These are phyloP conservation scores for Thamnophis sirtalis DNA, from an alignment of 2,113 vertebrate genomes.

Conservation along the genomic window DNA sequence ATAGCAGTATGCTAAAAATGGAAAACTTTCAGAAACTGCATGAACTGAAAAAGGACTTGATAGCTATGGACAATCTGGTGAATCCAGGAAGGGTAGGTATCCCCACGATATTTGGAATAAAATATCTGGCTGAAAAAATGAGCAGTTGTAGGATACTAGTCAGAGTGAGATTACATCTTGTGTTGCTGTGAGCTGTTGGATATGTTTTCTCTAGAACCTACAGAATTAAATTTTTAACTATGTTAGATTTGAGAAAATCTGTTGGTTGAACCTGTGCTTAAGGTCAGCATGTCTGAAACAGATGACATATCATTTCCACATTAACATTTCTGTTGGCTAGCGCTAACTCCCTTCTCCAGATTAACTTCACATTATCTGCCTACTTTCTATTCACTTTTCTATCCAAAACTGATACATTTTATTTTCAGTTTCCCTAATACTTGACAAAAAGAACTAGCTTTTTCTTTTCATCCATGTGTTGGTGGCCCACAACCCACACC, in stretches of 20 bases:
- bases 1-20: slow-evolving; percentile 88
- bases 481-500: neutral
- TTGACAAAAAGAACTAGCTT: neutral
- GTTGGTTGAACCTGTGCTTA: neutral
- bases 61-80: slow-evolving; percentile 88
- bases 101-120: neutral
- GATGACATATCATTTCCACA: neutral
- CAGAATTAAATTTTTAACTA: neutral
- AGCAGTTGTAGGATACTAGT: neutral
- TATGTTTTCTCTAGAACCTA: neutral
- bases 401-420: neutral
- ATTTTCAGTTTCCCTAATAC: neutral
- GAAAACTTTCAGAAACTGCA: slow-evolving; percentile 97
- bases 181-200: neutral
- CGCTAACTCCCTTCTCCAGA: no score
- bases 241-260: neutral
- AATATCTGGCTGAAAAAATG: neutral
- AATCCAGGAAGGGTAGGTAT: slow-evolving; percentile 82
- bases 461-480: neutral
- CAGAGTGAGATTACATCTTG: neutral
- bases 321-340: neutral
- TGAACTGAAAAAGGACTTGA: slow-evolving; percentile 93
- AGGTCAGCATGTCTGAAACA: neutral
- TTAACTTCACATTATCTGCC: neutral
- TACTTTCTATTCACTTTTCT: neutral